Conservation (phyloP, 2,888 invertebrate species). For the Crossocerus cetratus region DNA sequence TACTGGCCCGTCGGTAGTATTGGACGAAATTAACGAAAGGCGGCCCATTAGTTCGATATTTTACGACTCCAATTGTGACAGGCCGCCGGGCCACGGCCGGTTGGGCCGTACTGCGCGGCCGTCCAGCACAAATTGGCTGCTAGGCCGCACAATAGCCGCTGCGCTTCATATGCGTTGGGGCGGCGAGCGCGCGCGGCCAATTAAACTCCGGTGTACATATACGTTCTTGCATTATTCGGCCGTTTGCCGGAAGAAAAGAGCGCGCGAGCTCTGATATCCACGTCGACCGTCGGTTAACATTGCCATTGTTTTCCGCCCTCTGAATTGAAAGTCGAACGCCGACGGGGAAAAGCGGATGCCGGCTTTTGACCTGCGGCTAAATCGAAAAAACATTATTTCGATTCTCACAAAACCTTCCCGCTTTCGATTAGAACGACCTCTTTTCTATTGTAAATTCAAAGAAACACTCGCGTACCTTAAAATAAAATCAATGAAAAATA, state of each 20-base stretch:
- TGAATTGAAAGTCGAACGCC: no score
- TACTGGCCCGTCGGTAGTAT: background rate
- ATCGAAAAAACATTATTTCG: no score
- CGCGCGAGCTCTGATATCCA: no score
- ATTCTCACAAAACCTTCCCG: no score
- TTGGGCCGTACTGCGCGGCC: conserved; percentile 26
- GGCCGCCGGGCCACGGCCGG: conserved; percentile 45
- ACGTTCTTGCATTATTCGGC: conserved; percentile 26
- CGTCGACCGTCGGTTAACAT: no score
- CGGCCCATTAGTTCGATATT: conserved; percentile 64
- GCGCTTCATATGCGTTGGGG: conserved; percentile 43
- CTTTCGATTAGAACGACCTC: no score
- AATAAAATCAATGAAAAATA: no score
- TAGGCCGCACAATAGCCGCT: conserved; percentile 42
- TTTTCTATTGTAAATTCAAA: no score
- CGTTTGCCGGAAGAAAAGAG: conserved; percentile 22
- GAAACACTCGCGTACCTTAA: no score
- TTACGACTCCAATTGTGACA: conserved; percentile 67
- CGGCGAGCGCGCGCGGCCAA: conserved; percentile 40
- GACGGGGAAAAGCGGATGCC: no score
- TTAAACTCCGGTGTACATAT: conserved; percentile 44
- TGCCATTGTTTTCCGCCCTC: no score
- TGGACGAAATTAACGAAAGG: conserved; percentile 62
- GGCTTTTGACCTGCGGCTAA: no score
- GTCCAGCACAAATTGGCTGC: conserved; percentile 51